Evolutionary conservation across 2,888 invertebrate species (phyloP).

Genomic region (Ectemnius lituratus): DNA sequence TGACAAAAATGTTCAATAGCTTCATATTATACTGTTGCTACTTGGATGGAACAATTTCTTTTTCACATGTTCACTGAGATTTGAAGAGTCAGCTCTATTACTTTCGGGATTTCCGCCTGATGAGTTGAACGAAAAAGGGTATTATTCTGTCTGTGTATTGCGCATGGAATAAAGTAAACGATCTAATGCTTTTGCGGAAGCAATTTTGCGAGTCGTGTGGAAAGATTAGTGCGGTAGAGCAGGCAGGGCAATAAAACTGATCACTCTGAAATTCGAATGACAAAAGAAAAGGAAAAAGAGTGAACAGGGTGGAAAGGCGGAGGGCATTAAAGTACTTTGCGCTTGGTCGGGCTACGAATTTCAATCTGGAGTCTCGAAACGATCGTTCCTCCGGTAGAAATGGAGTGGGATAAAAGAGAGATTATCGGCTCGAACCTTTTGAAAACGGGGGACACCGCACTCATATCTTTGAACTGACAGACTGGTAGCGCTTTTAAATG

Average conservation of each 20-base stretch:
- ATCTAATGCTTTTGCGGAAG: background rate
- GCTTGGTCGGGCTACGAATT: conserved; percentile 56
- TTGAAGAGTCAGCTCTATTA: too few relatives aligned
- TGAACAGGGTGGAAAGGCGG: conserved; percentile 3
- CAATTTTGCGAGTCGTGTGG: conserved; percentile 37
- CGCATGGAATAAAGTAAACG: too few relatives aligned
- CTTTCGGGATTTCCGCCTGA: too few relatives aligned
- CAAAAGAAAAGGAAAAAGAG: conserved; percentile 33
- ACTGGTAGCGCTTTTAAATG: conserved; percentile 33
- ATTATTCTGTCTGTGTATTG: too few relatives aligned
- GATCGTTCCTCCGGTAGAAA: conserved; percentile 48
- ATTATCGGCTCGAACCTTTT: conserved; percentile 50
- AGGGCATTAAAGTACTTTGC: conserved; percentile 61
- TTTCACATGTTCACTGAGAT: too few relatives aligned
- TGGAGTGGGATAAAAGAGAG: conserved; percentile 48
- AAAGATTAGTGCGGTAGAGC: conserved; percentile 27
- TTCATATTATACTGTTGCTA: too few relatives aligned
- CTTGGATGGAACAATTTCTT: too few relatives aligned
- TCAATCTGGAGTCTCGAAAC: conserved; percentile 54
- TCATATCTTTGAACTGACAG: conserved; percentile 38
- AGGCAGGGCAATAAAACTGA: conserved; percentile 54
- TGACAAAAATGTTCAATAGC: too few relatives aligned
- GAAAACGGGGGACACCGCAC: conserved; percentile 37
- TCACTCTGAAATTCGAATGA: conserved; percentile 51
- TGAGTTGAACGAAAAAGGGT: too few relatives aligned